Evolutionary conservation across 2,888 invertebrate genomes (phyloP).

Genomic region (Lycaena phlaeas): DNA sequence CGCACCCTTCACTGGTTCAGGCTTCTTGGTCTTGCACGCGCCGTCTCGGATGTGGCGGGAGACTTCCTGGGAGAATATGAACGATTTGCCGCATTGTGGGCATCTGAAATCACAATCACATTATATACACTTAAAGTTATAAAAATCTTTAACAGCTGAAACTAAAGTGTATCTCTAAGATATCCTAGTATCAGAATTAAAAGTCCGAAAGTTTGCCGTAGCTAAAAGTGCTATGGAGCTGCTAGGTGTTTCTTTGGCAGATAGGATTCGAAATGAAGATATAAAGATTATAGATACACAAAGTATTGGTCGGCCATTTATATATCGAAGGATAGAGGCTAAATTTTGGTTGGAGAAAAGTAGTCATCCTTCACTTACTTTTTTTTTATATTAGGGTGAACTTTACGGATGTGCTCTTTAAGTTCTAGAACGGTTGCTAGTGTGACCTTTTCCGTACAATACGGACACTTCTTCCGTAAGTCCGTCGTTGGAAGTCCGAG

Average conservation of each 20-base stretch:
- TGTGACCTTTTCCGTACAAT: conserved; percentile 63
- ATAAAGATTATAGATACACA: too few relatives aligned
- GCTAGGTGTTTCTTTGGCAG: too few relatives aligned
- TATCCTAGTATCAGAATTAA: too few relatives aligned
- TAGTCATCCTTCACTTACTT: conserved; percentile 64
- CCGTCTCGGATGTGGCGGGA: conserved; percentile 79
- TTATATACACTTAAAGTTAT: too few relatives aligned
- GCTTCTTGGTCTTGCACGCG: conserved; percentile 57
- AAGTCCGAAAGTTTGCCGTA: too few relatives aligned
- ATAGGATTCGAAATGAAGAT: too few relatives aligned
- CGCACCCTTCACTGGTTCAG: conserved; percentile 28
- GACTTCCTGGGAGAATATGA: conserved; percentile 82
- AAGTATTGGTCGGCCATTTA: too few relatives aligned
- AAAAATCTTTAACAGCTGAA: too few relatives aligned
- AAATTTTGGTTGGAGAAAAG: not conserved
- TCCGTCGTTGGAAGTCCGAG: conserved; percentile 47
- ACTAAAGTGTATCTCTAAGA: too few relatives aligned
- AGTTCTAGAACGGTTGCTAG: conserved; percentile 70
- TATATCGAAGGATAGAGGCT: too few relatives aligned
- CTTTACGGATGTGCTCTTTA: conserved; percentile 74
- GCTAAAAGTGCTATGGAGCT: too few relatives aligned
- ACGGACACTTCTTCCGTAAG: conserved; percentile 70
- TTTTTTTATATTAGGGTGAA: conserved; percentile 76
- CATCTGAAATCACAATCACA: conserved; percentile 69
- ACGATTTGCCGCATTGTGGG: conserved; percentile 79